Conservation (phyloP, 1,140 invertebrate species). For the Aphis craccivora region DNA sequence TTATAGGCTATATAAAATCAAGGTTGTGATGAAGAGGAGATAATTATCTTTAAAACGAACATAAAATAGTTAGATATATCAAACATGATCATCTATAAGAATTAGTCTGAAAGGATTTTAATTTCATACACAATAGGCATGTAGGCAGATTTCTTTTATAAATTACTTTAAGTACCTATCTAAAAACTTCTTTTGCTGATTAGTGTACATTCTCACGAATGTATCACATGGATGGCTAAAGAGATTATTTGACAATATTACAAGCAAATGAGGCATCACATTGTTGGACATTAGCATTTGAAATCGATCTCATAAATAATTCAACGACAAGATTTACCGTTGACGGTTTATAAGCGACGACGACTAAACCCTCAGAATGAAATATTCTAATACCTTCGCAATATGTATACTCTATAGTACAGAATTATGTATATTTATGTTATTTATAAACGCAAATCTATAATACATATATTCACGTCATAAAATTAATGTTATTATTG, state of each 20-base stretch:
- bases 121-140: not conserved
- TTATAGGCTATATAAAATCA: not conserved
- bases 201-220: not conserved
- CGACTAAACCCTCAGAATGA: conserved; percentile 47
- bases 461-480: not conserved
- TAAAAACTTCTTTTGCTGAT: not conserved
- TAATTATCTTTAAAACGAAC: not conserved
- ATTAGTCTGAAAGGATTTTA: not conserved
- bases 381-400: conserved; percentile 43
- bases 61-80: not conserved
- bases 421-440: conserved; percentile 8
- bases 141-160: not conserved
- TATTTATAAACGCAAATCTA: conserved; percentile 39
- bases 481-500: conserved; percentile 18
- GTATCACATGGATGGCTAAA: conserved; percentile 8
- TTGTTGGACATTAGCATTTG: conserved; percentile 52
- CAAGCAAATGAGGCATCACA: conserved; percentile 54
- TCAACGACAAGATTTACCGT: conserved; percentile 54
- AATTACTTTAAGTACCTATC: not conserved
- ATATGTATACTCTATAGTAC: not conserved
- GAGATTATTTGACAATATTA: conserved; percentile 50
- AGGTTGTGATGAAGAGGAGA: too few relatives aligned
- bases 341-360: conserved; percentile 53
- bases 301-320: conserved; percentile 58
- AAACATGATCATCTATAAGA: not conserved